A percentile compares a stretch with the other conserved stretches of the same genome.
These are phyloP conservation scores for Scaptomyza montana DNA, from an alignment of 1,140 invertebrate genomes.

Conservation along the genomic window DNA sequence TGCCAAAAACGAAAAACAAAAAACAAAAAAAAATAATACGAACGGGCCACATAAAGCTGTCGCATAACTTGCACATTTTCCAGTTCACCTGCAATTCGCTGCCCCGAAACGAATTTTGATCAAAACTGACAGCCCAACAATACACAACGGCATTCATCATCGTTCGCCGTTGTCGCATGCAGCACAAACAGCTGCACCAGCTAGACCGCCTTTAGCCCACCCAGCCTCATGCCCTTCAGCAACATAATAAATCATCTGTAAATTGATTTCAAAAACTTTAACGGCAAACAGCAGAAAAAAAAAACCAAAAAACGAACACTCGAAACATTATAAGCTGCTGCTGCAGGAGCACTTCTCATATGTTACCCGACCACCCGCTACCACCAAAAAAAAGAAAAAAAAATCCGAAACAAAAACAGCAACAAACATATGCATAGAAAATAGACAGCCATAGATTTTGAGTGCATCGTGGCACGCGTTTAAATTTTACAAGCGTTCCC, in stretches of 20 bases:
- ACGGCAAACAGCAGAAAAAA: constrained; percentile 56
- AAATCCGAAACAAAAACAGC: not conserved
- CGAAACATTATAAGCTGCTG: constrained; percentile 52
- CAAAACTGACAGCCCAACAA: constrained; percentile 75
- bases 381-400: too few relatives aligned
- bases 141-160: constrained; percentile 81
- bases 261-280: constrained; percentile 81
- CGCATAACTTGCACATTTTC: constrained; percentile 79
- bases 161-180: constrained; percentile 72
- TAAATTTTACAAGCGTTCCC: constrained; percentile 45
- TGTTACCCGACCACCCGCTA: constrained; percentile 13
- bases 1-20: not conserved
- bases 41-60: constrained; percentile 52
- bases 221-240: not conserved
- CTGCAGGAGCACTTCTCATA: constrained; percentile 40
- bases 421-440: constrained; percentile 16
- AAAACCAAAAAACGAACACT: constrained; percentile 24
- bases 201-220: too few relatives aligned
- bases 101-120: constrained; percentile 62
- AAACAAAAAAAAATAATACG: constrained; percentile 1
- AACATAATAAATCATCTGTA: constrained; percentile 81
- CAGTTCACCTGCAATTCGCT: constrained; percentile 72
- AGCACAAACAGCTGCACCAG: constrained; percentile 2
- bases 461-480: constrained; percentile 64
- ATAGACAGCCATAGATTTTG: constrained; percentile 31